phyloP scores from a whole-genome alignment of 1,140 invertebrate species.

The Ridgeia piscesae region DNA sequence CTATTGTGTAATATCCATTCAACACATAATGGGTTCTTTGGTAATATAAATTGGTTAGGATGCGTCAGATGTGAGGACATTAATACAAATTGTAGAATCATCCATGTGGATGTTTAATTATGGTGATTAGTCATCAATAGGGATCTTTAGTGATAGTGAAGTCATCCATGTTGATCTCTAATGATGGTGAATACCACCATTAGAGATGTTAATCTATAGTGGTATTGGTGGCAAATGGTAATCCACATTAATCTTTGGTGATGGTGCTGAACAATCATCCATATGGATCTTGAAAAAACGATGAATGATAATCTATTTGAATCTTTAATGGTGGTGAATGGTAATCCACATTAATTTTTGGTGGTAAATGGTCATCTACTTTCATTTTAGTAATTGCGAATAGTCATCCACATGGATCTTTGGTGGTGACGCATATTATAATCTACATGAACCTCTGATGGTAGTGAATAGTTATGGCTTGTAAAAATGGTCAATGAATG shows the following conservation, averaged over 20 bases:
- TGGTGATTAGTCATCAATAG: neutral
- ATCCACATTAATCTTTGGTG: neutral
- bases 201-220: neutral
- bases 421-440: neutral
- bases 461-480: neutral
- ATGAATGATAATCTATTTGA: neutral
- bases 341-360: neutral
- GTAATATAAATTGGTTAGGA: no score
- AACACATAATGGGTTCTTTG: no score
- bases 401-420: neutral
- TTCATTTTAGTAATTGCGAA: neutral
- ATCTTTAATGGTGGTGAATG: neutral
- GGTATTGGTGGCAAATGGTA: neutral
- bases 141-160: neutral
- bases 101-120: neutral
- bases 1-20: no score
- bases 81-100: no score
- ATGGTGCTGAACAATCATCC: neutral
- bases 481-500: neutral
- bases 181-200: neutral
- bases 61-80: no score
- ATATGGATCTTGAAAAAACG: neutral
- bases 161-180: neutral
- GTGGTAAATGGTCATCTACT: neutral
- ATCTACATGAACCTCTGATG: neutral